phyloP scores from a whole-genome alignment of 2,888 invertebrate species.

The Aphidius colemani region DNA sequence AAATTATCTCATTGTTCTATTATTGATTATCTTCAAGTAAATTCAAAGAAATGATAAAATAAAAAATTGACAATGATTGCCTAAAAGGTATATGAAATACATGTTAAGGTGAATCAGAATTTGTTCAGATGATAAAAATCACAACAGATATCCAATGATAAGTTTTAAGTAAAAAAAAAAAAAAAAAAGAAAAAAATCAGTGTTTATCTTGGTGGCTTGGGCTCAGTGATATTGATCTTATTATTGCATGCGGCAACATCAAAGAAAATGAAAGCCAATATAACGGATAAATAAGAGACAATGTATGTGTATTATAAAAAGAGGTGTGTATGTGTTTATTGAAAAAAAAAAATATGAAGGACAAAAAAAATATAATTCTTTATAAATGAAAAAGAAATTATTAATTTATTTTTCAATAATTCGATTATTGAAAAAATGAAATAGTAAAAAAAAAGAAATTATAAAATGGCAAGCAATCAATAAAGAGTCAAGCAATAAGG shows the following conservation, averaged over 20 bases:
- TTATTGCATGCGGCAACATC: slow-evolving; percentile 12
- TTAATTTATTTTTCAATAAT: too few species aligned
- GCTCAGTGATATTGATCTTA: slow-evolving; percentile 11
- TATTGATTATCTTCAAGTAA: not conserved
- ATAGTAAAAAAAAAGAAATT: too few species aligned
- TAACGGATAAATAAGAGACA: too few species aligned
- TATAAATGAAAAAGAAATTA: too few species aligned
- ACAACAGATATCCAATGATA: not conserved
- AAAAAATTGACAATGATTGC: too few species aligned
- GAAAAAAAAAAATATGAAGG: too few species aligned
- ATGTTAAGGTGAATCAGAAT: slow-evolving; percentile 7
- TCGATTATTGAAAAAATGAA: too few species aligned
- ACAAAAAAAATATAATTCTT: too few species aligned
- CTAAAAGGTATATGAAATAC: too few species aligned
- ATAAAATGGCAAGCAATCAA: too few species aligned
- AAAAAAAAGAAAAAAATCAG: slow-evolving; percentile 2
- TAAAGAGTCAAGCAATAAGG: too few species aligned
- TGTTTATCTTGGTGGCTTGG: slow-evolving; percentile 6
- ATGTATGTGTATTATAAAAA: not conserved
- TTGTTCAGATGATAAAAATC: slow-evolving; percentile 5
- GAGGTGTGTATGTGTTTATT: slow-evolving; percentile 43
- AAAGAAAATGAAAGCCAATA: slow-evolving; percentile 3
- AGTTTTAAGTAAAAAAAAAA: too few species aligned
- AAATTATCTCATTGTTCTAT: not conserved
- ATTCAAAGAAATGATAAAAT: not conserved